Evolutionary conservation across 2,888 invertebrate genomes (phyloP), one percentile per base, ranked within the genome.

Genomic region (Apamea crenata): DNA sequence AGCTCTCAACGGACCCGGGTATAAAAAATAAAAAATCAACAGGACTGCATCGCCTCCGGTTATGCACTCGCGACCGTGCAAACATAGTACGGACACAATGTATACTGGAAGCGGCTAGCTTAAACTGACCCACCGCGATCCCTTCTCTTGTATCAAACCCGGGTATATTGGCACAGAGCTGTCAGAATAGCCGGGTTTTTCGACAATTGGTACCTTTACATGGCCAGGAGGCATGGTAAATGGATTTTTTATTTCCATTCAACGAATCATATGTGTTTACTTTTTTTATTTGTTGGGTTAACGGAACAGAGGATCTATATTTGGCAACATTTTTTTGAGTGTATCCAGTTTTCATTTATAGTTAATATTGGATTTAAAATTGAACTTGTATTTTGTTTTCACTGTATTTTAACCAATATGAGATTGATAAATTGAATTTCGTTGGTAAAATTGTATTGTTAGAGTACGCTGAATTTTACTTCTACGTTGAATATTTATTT

Each of bases 21-120:
- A 93, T 94, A 93, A 95, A 94, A 94, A 94, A 93, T 91, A 93
- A 93, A 94, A 93, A 93, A 92, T 91, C 90, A 90, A 89, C 91
- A 70, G 91, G 88, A 89, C 92, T 93, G 94, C 94, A 93, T 90
- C 84, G 94, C 95, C 93, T 91, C 91, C 84, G 93, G 94, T 90
- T 87, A 90, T 93, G 92, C 93, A 94, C 93, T 94, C 93, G 89
- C 90, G 89, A 90, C 90, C 92, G 91, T 88, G 91, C 93, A 92
- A 91, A 92, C 89, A 91, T 89, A 91, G 89, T 88, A 86, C 84
- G 89, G 81, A 84, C 85, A 88, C 84, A 89, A 89, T 90, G 88
- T 87, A 82, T 84, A 89, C 83, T 67, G 75, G 82, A 86, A 83
- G 72, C 76, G 87, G 63, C 88, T 87, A 85, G 82, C 50, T 47